Base-by-base conservation (phyloP, 2,888 invertebrate genomes). In the Drosophila neotestacea region DNA sequence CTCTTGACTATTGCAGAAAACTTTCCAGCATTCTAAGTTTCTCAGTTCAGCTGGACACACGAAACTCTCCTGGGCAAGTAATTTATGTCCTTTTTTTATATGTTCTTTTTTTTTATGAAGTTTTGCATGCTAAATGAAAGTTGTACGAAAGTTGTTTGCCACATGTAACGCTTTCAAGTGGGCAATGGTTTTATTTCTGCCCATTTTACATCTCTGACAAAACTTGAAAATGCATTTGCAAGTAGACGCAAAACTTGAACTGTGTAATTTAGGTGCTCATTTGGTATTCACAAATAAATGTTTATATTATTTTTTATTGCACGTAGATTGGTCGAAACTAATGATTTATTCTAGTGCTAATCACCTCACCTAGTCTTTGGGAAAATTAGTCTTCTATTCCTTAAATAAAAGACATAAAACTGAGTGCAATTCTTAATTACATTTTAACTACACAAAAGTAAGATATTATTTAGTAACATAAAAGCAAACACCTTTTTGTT, bases 121-220 rank as follows among this genome's bases (percentile, higher is more conserved):
- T 55, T 76, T 70, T 62, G 66, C 67, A 71, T 77, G 62, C 63
- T 75, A 39, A 56, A 51, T 52, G 46, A 48, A 70, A 67, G 42
- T 72, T 77, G 27, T 9, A 36, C 48, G 47, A 59, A 56, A 60
- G 58, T 67, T 63, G 52, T 51, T 54, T 63, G 61, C 66, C 67
- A 62, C 72, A 59, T 71, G 54, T 42, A 62, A 41, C 44, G 54
- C 44, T 54, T 65, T 48, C 36, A 50, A 70, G 44, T 54, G 60
- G 41, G 59, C 46, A 70, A 52, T 51, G 56, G 34, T 70, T 60
- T 70, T 44, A 55, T 52, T 52, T 34, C 47, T 22, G 6, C 38
- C 13, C 56, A 41, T 54, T 71, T 54, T 42, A 50, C 50, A 51
- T 13, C 11, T 55, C 9, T n/a, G 36, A 41, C 32, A 28, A 41